A percentile compares a stretch with the other conserved stretches of the same genome.
Evolutionary conservation across 1,140 invertebrate species (phyloP).

Genomic region (Drosophila erecta): DNA sequence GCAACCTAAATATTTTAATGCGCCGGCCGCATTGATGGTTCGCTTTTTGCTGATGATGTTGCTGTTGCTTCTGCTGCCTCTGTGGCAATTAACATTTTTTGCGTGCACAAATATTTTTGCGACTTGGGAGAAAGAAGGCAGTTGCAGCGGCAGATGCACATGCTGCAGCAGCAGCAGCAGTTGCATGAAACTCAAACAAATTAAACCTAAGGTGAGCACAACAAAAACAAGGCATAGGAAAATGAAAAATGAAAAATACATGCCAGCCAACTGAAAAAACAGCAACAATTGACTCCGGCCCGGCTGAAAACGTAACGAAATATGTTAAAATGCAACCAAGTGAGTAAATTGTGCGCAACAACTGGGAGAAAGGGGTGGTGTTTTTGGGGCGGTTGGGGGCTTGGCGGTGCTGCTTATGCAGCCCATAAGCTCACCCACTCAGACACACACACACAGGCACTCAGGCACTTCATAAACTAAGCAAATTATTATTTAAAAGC

Average conservation of each 20-base stretch:
- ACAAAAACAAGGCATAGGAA: conserved; percentile 39
- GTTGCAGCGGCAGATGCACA: conserved; percentile 60
- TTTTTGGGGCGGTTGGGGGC: not conserved
- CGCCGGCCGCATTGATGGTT: conserved; percentile 76
- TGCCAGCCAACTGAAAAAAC: conserved; percentile 74
- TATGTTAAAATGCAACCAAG: conserved; percentile 81
- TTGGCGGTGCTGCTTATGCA: conserved; percentile 69
- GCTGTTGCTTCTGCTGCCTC: conserved; percentile 27
- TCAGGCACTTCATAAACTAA: conserved; percentile 76
- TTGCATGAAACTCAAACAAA: conserved; percentile 76
- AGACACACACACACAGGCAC: conserved; percentile 19
- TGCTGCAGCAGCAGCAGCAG: conserved; percentile 58
- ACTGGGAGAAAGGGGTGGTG: conserved; percentile 32
- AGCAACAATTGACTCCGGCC: conserved; percentile 64
- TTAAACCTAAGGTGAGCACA: conserved; percentile 71
- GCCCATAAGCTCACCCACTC: conserved; percentile 38
- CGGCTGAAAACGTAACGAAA: conserved; percentile 77
- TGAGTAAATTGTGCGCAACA: conserved; percentile 80
- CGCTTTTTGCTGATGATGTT: conserved; percentile 67
- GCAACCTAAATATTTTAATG: conserved; percentile 82
- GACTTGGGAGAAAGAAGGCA: conserved; percentile 64
- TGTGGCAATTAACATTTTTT: conserved; percentile 81
- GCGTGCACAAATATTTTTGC: conserved; percentile 83
- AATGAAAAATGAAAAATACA: conserved; percentile 42
- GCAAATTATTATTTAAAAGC: conserved; percentile 83